phyloP scores from a whole-genome alignment of 2,113 vertebrate species.

The Ophthalmolycus amberensis region DNA sequence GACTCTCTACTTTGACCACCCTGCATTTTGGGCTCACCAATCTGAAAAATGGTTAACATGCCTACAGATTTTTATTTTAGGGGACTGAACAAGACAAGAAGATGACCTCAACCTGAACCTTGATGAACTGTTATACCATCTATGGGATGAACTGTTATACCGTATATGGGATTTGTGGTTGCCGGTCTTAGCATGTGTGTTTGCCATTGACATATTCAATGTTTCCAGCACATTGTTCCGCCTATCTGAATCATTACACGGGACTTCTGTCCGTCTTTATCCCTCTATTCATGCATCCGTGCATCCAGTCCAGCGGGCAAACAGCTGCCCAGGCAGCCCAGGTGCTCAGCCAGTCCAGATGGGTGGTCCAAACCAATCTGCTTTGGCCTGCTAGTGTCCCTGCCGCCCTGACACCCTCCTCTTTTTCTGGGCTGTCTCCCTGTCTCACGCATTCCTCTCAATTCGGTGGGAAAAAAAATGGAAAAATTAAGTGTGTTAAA shows the following conservation, averaged over 20 bases:
- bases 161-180: neutral
- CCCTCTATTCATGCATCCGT: conserved; percentile 51
- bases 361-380: conserved; percentile 77
- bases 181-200: conserved; percentile 30
- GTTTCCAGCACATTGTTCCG: conserved; percentile 41
- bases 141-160: neutral
- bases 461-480: neutral
- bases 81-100: neutral
- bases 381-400: conserved; percentile 48
- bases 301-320: conserved; percentile 42
- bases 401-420: conserved; percentile 40
- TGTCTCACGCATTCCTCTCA: conserved; percentile 17
- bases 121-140: neutral
- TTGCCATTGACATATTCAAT: conserved; percentile 28
- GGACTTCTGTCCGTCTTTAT: conserved; percentile 40
- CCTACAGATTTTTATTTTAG: neutral
- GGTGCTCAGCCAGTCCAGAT: conserved; percentile 71
- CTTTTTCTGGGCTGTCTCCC: neutral
- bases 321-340: conserved; percentile 45
- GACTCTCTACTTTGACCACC: neutral
- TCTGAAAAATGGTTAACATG: conserved; percentile 8
- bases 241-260: conserved; percentile 44
- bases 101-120: neutral
- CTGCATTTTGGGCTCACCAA: neutral
- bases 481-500: neutral